phyloP scores from a whole-genome alignment of 1,140 invertebrate genomes.

The Saxidomus purpurata region DNA sequence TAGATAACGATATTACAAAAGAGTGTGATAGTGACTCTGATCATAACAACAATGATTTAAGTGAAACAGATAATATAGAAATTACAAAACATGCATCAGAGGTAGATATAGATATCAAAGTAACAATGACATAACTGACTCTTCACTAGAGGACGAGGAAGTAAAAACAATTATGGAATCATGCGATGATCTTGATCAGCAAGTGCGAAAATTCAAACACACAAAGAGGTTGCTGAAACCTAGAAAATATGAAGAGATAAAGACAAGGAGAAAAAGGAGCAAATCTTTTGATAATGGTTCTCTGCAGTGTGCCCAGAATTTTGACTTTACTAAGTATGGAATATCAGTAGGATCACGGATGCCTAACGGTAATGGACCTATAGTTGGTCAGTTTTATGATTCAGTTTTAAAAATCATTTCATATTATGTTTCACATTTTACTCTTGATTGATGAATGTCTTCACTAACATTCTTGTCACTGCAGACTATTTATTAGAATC shows the following conservation, averaged over 20 bases:
- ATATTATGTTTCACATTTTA: no score
- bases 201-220: not conserved
- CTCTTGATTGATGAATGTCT: no score
- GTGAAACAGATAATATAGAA: not conserved
- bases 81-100: not conserved
- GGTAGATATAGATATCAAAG: slow-evolving; percentile 11
- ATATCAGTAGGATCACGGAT: slow-evolving; percentile 46
- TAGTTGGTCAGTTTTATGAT: no score
- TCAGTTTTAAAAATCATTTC: no score
- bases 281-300: slow-evolving; percentile 28
- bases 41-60: not conserved
- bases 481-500: no score
- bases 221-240: not conserved
- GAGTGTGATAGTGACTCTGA: not conserved
- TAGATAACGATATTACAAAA: not conserved
- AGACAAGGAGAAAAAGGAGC: slow-evolving; percentile 1
- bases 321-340: slow-evolving; percentile 43
- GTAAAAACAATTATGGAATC: slow-evolving; percentile 46
- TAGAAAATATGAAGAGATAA: slow-evolving; percentile 39
- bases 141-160: slow-evolving; percentile 31
- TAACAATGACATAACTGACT: slow-evolving; percentile 12
- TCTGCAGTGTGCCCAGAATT: not conserved
- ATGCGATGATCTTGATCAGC: slow-evolving; percentile 16
- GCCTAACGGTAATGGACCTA: slow-evolving; percentile 20
- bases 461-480: no score